Evolutionary conservation across 2,797 vertebrate genomes (phyloP), one percentile per base, ranked within the genome.

Genomic region (Chiroxiphia lanceolata): DNA sequence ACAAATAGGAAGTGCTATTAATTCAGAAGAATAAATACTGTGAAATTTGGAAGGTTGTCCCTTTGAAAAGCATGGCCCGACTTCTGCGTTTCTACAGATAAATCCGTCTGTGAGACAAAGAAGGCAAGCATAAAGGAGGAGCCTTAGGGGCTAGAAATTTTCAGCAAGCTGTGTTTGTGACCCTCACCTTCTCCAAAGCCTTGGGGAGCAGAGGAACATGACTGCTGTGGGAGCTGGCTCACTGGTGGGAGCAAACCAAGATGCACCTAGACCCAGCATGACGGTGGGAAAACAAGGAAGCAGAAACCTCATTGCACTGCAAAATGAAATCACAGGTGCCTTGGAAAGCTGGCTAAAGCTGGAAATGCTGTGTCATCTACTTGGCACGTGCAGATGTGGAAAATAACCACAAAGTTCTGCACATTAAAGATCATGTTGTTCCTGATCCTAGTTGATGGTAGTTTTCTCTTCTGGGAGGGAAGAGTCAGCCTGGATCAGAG

Each of bases 121-220:
- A 6, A 8, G 5, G 44, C 25, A 84, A 83, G 11, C 14, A 20
- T 33, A 75, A 54, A 90, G 29, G 38, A 87, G 31, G 44, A 79
- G 40, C 13, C 4, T 64, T 65, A 59, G 38, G 29, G 1, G 2
- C 42, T 59, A 47, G 69, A 86, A 53, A 26, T 75, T 87, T 88
- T 86, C 27, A 70, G 29, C 45, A 61, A 61, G 31, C 18, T 9
- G 3, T 1, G 3, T 40, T 75, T 75, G 38, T 68, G 54, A 79
- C 18, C n/a, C 11, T 88, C 4, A 1, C 21, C 21, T 83, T 83
- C 45, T 94, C 42, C 50, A 50, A 83, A 95, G 31, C 59, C 50
- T 38, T 1, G 0, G 18, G 26, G 22, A 88, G 26, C 0, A 3
- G 65, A 86, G 42, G 53, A 90, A 61, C 0, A 0, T 15, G 34